Evolutionary conservation across 2,113 vertebrate genomes (phyloP).

Genomic region (Xenus cinereus): DNA sequence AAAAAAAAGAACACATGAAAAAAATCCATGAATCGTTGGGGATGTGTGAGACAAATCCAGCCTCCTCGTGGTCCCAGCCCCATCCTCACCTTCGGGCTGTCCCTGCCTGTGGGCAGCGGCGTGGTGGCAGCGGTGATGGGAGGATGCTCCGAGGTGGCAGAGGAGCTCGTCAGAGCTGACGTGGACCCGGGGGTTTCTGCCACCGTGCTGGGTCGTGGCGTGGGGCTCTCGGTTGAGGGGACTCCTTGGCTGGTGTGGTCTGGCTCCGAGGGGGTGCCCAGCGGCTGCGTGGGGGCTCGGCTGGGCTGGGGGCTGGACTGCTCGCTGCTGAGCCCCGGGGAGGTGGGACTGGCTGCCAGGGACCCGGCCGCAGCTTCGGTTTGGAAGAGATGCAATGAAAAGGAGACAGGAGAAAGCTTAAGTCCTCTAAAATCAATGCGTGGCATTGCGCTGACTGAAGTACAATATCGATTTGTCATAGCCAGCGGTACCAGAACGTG

Average conservation of each 20-base stretch:
- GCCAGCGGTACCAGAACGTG: not conserved
- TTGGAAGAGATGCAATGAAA: not conserved
- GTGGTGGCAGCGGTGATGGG: rapidly evolving
- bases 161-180: rapidly evolving
- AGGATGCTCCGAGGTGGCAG: not conserved
- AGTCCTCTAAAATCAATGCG: not conserved
- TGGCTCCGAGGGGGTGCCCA: rapidly evolving
- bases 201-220: rapidly evolving
- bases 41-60: rapidly evolving
- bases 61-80: rapidly evolving
- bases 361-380: rapidly evolving
- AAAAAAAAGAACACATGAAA: not conserved
- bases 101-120: rapidly evolving
- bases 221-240: rapidly evolving
- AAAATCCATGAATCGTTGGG: not conserved
- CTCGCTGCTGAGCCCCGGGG: rapidly evolving
- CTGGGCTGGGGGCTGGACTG: not conserved
- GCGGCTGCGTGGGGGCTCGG: rapidly evolving
- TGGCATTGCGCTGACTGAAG: not conserved
- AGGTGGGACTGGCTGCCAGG: not conserved
- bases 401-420: not conserved
- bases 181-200: not conserved
- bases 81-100: not conserved
- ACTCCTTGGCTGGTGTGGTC: rapidly evolving
- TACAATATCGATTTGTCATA: not conserved